Evolutionary conservation across 2,888 invertebrate genomes (phyloP).

Genomic region (Sphaerophoria rueppellii): DNA sequence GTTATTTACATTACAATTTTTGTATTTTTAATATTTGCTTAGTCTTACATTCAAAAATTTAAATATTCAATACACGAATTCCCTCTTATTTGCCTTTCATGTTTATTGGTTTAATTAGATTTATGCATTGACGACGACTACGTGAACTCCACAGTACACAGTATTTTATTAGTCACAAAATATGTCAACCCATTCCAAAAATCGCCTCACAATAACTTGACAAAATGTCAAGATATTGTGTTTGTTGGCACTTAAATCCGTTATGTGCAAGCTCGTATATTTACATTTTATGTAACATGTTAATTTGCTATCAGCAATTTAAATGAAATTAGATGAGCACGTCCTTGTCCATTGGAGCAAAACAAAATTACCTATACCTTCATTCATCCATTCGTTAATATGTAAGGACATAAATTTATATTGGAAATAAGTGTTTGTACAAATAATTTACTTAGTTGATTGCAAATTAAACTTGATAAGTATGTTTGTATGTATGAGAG

Average conservation of each 20-base stretch:
- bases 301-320: constrained; percentile 70
- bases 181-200: not conserved
- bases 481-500: constrained; percentile 45
- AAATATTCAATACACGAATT: not conserved
- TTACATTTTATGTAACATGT: constrained; percentile 55
- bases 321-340: constrained; percentile 50
- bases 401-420: not conserved
- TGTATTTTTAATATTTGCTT: not conserved
- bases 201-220: constrained; percentile 11
- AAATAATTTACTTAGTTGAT: constrained; percentile 71
- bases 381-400: not conserved
- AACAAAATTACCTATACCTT: not conserved
- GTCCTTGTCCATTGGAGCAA: constrained; percentile 47
- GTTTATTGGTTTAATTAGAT: not conserved
- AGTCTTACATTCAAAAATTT: not conserved
- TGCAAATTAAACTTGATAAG: constrained; percentile 71
- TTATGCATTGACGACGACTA: not conserved
- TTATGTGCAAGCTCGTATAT: not conserved
- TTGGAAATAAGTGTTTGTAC: constrained; percentile 36
- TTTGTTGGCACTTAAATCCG: not conserved
- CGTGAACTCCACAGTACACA: not conserved
- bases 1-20: not conserved
- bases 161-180: not conserved
- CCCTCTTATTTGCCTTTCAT: too few relatives aligned
- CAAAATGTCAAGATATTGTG: constrained; percentile 17